These are phyloP conservation scores for Harpalus rufipes DNA, from an alignment of 2,888 invertebrate species.

Conservation along the genomic window DNA sequence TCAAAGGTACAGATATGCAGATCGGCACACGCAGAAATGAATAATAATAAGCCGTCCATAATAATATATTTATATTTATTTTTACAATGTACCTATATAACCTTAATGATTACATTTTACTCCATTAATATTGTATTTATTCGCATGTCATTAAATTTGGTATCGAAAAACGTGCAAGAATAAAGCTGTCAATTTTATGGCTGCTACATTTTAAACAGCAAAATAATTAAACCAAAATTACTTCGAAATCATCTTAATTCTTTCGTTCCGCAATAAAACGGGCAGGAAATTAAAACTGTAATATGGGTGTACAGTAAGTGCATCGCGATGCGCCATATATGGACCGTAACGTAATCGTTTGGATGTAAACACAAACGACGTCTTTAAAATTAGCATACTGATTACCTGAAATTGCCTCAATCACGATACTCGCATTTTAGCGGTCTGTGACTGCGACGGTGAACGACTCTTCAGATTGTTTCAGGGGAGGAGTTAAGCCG, in stretches of 20 bases:
- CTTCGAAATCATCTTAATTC: conserved; percentile 11
- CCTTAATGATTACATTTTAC: too few species aligned
- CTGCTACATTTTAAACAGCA: conserved; percentile 8
- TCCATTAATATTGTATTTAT: too few species aligned
- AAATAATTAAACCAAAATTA: conserved; percentile 25
- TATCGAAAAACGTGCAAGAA: background rate
- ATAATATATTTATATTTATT: too few species aligned
- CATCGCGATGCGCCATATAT: conserved; percentile 28
- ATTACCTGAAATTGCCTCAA: conserved; percentile 50
- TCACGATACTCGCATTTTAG: conserved; percentile 31
- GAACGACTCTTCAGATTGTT: conserved; percentile 27
- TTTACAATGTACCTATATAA: too few species aligned
- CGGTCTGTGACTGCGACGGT: background rate
- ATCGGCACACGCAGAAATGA: too few species aligned
- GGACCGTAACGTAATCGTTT: conserved; percentile 48
- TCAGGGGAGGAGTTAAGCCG: background rate
- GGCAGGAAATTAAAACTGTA: conserved; percentile 32
- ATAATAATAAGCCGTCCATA: too few species aligned
- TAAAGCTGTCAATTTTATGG: conserved; percentile 4
- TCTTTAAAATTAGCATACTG: conserved; percentile 52
- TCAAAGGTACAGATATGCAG: too few species aligned
- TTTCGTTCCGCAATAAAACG: conserved; percentile 12
- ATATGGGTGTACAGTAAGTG: conserved; percentile 15
- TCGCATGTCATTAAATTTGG: too few species aligned
- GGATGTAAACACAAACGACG: conserved; percentile 44